Percentiles rank a stretch among this genome's conserved stretches.
These are phyloP conservation scores for Phengaris arion DNA, from an alignment of 2,888 invertebrate species.

Conservation along the genomic window DNA sequence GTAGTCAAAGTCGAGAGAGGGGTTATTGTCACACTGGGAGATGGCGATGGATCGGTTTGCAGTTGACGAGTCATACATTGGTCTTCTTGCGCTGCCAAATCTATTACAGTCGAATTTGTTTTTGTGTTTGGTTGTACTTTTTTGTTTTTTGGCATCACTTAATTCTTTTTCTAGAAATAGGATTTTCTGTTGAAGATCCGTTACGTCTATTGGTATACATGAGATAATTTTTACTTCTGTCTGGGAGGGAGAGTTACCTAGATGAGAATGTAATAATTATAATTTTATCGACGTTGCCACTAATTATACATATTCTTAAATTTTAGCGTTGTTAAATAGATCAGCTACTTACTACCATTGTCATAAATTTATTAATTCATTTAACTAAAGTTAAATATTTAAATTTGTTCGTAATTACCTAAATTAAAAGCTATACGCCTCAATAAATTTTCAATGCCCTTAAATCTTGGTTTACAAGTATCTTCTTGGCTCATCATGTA, in stretches of 20 bases:
- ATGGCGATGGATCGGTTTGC: too few species aligned
- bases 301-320: too few species aligned
- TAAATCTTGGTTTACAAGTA: conserved; percentile 53
- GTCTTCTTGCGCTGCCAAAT: neutral
- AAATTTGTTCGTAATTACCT: conserved; percentile 44
- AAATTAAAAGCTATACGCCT: conserved; percentile 64
- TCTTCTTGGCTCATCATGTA: conserved; percentile 46
- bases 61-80: conserved; percentile 13
- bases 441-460: conserved; percentile 65
- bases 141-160: conserved; percentile 40
- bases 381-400: neutral
- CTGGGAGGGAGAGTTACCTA: conserved; percentile 68
- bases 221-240: conserved; percentile 74
- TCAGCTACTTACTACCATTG: too few species aligned
- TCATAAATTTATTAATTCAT: too few species aligned
- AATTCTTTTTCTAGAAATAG: conserved; percentile 56
- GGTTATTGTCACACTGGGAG: conserved; percentile 9
- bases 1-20: neutral
- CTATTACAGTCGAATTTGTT: conserved; percentile 11
- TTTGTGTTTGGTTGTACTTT: conserved; percentile 8
- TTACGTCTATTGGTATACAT: conserved; percentile 72
- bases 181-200: conserved; percentile 67
- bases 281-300: neutral
- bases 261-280: conserved; percentile 6
- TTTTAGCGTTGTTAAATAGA: too few species aligned